These are phyloP conservation scores for Chlorops oryzae DNA, from an alignment of 1,140 invertebrate species.

Conservation along the genomic window DNA sequence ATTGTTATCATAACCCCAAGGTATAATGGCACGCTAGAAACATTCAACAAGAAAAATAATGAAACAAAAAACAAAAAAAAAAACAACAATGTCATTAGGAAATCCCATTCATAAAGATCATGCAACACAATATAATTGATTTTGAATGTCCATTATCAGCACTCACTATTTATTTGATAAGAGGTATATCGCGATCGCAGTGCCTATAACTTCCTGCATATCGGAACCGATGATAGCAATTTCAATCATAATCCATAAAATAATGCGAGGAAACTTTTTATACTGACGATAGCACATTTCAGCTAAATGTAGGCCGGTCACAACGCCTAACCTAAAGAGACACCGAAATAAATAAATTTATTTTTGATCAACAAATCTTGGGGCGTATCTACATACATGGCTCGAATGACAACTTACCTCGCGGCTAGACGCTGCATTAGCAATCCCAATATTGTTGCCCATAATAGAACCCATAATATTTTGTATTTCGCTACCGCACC, in stretches of 20 bases:
- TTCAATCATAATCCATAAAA: constrained; percentile 92
- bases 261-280: constrained; percentile 65
- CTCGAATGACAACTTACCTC: no score
- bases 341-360: no score
- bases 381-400: no score
- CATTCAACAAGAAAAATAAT: constrained; percentile 2
- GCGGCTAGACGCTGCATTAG: constrained; percentile 81
- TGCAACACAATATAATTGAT: no score
- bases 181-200: constrained; percentile 84
- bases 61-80: not conserved
- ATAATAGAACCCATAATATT: constrained; percentile 83
- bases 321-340: constrained; percentile 61
- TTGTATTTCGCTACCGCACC: constrained; percentile 74
- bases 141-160: no score
- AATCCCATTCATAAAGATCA: no score
- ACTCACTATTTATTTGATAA: constrained; percentile 76
- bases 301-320: constrained; percentile 76
- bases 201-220: constrained; percentile 92
- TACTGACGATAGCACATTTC: constrained; percentile 80
- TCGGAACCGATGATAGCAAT: constrained; percentile 91
- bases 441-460: constrained; percentile 77
- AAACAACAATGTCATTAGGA: no score
- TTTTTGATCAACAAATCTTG: no score
- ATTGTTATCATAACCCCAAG: constrained; percentile 84
- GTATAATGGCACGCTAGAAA: constrained; percentile 75